phyloP scores from a whole-genome alignment of 37 sponge, comb jelly and placozoan species.

The Eunapius fragilis region DNA sequence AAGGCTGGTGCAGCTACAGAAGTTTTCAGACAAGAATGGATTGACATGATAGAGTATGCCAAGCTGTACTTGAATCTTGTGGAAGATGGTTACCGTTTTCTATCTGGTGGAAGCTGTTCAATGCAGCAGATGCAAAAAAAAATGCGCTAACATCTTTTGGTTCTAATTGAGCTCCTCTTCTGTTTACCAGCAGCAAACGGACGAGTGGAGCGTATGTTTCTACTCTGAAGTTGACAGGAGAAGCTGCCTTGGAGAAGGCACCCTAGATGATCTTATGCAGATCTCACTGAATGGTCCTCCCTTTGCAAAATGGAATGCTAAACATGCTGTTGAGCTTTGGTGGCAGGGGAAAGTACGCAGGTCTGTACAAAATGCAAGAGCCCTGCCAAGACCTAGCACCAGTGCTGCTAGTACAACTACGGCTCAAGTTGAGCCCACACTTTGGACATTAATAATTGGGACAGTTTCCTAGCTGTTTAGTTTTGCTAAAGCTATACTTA shows the following conservation, averaged over 20 bases:
- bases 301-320: conserved; percentile 58
- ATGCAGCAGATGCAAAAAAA: conserved; percentile 40
- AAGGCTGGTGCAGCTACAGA: background rate
- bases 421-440: background rate
- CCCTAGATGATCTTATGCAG: conserved; percentile 57
- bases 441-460: background rate
- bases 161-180: conserved; percentile 55
- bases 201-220: conserved; percentile 60
- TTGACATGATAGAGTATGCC: conserved; percentile 66
- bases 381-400: background rate
- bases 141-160: conserved; percentile 53
- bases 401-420: background rate
- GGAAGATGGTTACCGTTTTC: conserved; percentile 34
- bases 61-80: conserved; percentile 66
- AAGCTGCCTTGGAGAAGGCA: conserved; percentile 42
- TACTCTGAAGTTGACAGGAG: conserved; percentile 56
- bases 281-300: conserved; percentile 62
- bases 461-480: background rate
- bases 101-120: conserved; percentile 71
- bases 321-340: conserved; percentile 61
- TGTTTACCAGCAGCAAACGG: conserved; percentile 67
- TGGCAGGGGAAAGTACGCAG: conserved; percentile 32
- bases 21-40: conserved; percentile 66
- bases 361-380: background rate
- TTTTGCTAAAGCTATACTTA: background rate